Percentiles rank a stretch among this genome's conserved stretches.
phyloP scores from a whole-genome alignment of 2,113 vertebrate species.

The Austrofundulus limnaeus region DNA sequence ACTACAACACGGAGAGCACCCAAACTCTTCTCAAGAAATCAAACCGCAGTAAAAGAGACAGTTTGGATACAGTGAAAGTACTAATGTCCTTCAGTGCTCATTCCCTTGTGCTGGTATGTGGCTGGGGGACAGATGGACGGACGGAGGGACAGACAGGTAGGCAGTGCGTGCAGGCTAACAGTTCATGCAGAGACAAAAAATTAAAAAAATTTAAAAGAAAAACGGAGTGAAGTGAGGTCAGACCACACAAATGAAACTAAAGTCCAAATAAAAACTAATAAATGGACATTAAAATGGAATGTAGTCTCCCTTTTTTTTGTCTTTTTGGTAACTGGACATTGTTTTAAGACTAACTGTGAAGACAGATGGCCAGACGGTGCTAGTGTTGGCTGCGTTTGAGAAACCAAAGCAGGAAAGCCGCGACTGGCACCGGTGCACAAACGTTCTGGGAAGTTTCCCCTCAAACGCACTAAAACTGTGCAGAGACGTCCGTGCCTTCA shows the following conservation, averaged over 20 bases:
- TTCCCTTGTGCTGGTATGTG: slow-evolving; percentile 74
- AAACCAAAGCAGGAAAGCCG: slow-evolving; percentile 60
- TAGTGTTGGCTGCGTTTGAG: slow-evolving; percentile 51
- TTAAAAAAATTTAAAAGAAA: slow-evolving; percentile 11
- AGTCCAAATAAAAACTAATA: slow-evolving; percentile 19
- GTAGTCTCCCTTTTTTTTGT: slow-evolving; percentile 32
- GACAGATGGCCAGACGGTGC: slow-evolving; percentile 44
- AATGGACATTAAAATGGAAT: slow-evolving; percentile 63
- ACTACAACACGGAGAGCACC: slow-evolving; percentile 77
- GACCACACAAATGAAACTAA: slow-evolving; percentile 74
- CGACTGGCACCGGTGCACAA: slow-evolving; percentile 38
- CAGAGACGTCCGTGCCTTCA: slow-evolving; percentile 13
- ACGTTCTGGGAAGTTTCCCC: slow-evolving; percentile 57
- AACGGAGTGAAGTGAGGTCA: slow-evolving; percentile 59
- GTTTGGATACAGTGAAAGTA: slow-evolving; percentile 66
- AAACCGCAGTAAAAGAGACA: slow-evolving; percentile 41
- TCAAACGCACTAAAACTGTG: slow-evolving; percentile 24
- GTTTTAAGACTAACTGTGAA: slow-evolving; percentile 58
- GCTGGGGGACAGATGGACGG: slow-evolving; percentile 20
- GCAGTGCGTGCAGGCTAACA: slow-evolving; percentile 85
- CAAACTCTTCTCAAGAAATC: slow-evolving; percentile 45
- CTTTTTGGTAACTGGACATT: slow-evolving; percentile 44
- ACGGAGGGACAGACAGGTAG: slow-evolving; percentile 46
- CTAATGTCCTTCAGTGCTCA: slow-evolving; percentile 71
- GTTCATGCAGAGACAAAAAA: slow-evolving; percentile 83